These are phyloP conservation scores for Mesorhabditis sp. DNA, from an alignment of 2,888 invertebrate genomes.

Conservation along the genomic window DNA sequence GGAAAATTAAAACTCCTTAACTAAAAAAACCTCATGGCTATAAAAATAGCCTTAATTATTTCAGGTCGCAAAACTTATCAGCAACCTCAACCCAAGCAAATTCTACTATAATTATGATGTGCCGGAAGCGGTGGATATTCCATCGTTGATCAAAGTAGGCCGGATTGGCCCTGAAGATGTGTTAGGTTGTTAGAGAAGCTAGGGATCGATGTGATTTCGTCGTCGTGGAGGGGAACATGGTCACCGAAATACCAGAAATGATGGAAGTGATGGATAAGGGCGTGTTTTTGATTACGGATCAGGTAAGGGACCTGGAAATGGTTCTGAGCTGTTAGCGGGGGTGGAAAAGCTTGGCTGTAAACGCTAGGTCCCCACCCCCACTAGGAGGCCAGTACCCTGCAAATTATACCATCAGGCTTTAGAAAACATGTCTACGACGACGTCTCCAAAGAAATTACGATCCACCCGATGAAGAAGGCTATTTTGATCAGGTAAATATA, in stretches of 20 bases:
- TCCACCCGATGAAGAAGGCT: slow-evolving; percentile 81
- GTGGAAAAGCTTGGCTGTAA: no score
- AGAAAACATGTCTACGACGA: slow-evolving; percentile 45
- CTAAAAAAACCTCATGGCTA: no score
- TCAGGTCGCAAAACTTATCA: neutral
- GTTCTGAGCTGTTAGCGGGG: neutral
- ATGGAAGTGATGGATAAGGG: slow-evolving; percentile 31
- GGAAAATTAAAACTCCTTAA: no score
- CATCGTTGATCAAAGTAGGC: neutral
- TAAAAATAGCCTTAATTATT: neutral
- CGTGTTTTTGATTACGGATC: slow-evolving; percentile 48
- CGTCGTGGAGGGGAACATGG: slow-evolving; percentile 53
- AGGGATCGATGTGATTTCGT: slow-evolving; percentile 19
- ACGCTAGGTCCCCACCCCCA: no score
- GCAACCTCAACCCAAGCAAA: neutral
- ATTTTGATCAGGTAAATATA: slow-evolving; percentile 66
- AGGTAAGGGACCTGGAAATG: neutral
- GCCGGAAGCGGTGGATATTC: neutral
- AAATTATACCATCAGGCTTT: neutral
- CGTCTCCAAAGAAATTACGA: slow-evolving; percentile 66
- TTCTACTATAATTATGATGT: slow-evolving; percentile 3
- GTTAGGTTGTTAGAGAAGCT: neutral
- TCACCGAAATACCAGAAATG: slow-evolving; percentile 43
- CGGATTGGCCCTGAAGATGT: neutral
- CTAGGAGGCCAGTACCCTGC: no score